Evolutionary conservation across 2,888 invertebrate genomes (phyloP).

Genomic region (Leptopilina syphax): DNA sequence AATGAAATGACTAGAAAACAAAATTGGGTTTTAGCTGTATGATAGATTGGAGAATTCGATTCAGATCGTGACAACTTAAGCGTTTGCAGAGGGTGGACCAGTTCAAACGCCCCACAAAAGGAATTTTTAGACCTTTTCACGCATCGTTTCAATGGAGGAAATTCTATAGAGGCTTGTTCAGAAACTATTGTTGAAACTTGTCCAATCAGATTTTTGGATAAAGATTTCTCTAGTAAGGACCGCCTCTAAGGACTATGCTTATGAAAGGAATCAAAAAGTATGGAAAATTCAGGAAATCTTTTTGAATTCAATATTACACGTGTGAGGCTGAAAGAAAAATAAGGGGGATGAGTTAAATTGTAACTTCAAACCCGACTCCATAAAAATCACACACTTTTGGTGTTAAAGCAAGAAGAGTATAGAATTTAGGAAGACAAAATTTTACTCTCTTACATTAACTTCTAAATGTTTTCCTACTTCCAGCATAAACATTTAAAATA

Average conservation of each 20-base stretch:
- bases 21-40: constrained; percentile 58
- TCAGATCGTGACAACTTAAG: constrained; percentile 65
- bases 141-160: background rate
- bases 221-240: constrained; percentile 60
- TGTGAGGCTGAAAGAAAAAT: no score
- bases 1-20: background rate
- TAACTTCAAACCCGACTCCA: no score
- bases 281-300: no score
- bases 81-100: constrained; percentile 64
- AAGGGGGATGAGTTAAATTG: no score
- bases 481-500: no score
- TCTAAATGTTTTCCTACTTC: no score
- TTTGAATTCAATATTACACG: background rate
- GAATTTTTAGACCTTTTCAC: constrained; percentile 55
- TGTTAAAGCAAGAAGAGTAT: no score
- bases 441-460: no score
- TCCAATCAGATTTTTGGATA: constrained; percentile 71
- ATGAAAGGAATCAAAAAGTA: no score
- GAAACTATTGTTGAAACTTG: constrained; percentile 51
- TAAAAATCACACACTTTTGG: no score
- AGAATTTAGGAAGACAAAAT: no score
- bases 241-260: constrained; percentile 56
- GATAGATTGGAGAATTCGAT: constrained; percentile 74
- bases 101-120: constrained; percentile 60
- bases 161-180: constrained; percentile 43